Evolutionary conservation across 2,113 vertebrate species (phyloP).

Genomic region (Pelvicachromis taeniatus): DNA sequence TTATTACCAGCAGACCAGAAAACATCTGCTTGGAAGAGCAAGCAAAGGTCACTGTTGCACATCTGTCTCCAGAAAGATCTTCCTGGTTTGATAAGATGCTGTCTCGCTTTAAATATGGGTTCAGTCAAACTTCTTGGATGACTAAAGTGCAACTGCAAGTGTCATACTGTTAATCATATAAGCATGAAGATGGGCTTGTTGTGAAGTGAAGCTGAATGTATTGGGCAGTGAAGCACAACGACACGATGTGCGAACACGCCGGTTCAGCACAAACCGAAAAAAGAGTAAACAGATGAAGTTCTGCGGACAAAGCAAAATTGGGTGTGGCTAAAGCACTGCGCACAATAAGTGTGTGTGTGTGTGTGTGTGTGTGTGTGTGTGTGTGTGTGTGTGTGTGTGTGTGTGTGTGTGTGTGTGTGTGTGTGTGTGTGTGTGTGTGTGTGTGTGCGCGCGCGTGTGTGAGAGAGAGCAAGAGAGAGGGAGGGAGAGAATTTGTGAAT

Average conservation of each 20-base stretch:
- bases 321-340: not conserved
- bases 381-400: not conserved
- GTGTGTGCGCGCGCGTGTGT: not conserved
- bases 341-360: not conserved
- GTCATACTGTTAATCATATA: not conserved
- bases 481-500: not conserved
- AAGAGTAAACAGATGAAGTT: not conserved
- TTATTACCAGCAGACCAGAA: not conserved
- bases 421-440: not conserved
- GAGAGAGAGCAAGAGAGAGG: accelerated
- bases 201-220: not conserved
- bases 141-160: not conserved
- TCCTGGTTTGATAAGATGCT: not conserved
- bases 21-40: constrained; percentile 15
- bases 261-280: not conserved
- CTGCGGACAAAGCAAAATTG: not conserved
- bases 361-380: not conserved
- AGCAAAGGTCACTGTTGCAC: not conserved
- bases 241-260: not conserved
- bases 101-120: not conserved
- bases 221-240: not conserved
- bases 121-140: not conserved
- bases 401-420: not conserved
- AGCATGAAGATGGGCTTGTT: not conserved
- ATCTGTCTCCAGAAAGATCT: not conserved